Conservation (phyloP, 1,140 invertebrate species). For the Odontomachus brunneus region DNA sequence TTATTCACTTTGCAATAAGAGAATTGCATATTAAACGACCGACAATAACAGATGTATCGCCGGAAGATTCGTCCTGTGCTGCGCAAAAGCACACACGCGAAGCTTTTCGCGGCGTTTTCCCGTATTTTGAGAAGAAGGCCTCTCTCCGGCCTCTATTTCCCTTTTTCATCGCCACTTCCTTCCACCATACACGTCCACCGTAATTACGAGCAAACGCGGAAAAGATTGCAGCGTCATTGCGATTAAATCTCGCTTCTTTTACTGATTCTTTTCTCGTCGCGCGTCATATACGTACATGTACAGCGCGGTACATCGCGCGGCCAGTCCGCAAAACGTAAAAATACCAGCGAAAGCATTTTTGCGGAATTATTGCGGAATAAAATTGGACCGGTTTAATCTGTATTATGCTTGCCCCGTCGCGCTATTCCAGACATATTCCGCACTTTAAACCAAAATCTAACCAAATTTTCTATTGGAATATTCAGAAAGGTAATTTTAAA, state of each 20-base stretch:
- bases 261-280: constrained; percentile 38
- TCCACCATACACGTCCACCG: constrained; percentile 20
- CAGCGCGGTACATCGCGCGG: constrained; percentile 2
- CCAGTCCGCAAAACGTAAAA: constrained; percentile 37
- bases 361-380: constrained; percentile 39
- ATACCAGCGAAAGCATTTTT: constrained; percentile 17
- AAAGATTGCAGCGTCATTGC: constrained; percentile 52
- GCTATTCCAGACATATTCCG: constrained; percentile 1
- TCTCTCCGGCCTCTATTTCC: constrained; percentile 2
- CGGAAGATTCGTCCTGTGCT: background rate
- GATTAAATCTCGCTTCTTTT: constrained; percentile 55
- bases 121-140: constrained; percentile 36
- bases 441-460: constrained; percentile 22
- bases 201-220: constrained; percentile 45
- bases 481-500: background rate
- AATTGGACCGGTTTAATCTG: constrained; percentile 55
- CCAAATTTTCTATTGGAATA: background rate
- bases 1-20: constrained; percentile 7
- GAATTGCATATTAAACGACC: constrained; percentile 43
- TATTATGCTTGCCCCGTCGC: constrained; percentile 24
- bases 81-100: background rate
- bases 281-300: constrained; percentile 15
- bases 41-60: constrained; percentile 21
- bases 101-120: constrained; percentile 22
- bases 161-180: constrained; percentile 7